phyloP scores from a whole-genome alignment of 2,797 vertebrate genomes.

The Rhinichthys osculus region DNA sequence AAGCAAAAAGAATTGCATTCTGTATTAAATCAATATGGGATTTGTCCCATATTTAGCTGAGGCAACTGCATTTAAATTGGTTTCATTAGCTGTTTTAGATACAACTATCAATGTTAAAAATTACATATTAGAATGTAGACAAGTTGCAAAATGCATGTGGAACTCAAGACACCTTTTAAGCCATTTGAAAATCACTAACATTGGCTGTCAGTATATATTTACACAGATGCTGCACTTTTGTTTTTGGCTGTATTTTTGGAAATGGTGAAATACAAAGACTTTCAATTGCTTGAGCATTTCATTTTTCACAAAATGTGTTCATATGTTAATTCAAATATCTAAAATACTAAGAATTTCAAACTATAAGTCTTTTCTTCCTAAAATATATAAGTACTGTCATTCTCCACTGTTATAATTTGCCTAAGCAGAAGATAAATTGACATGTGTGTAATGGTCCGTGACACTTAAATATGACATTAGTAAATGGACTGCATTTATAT shows the following conservation, averaged over 20 bases:
- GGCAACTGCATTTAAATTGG: neutral
- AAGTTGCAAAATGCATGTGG: neutral
- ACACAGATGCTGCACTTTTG: neutral
- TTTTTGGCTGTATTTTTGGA: constrained; percentile 8
- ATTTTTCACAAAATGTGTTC: neutral
- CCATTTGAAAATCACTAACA: neutral
- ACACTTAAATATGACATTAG: neutral
- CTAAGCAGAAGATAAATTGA: neutral
- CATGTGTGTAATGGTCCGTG: neutral
- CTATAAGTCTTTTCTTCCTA: neutral
- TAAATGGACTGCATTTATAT: neutral
- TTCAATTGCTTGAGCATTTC: neutral
- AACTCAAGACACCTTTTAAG: neutral
- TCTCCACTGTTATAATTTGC: neutral
- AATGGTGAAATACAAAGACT: neutral
- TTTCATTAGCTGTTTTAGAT: neutral
- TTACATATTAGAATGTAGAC: neutral
- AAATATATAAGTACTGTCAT: neutral
- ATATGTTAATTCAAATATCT: neutral
- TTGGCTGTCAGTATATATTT: neutral
- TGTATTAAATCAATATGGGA: neutral
- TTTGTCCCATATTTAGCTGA: neutral
- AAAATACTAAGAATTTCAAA: neutral
- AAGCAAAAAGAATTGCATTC: neutral
- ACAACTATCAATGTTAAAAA: neutral